These are phyloP conservation scores for Helarctos malayanus DNA, from an alignment of 2,797 vertebrate species.

Conservation along the genomic window DNA sequence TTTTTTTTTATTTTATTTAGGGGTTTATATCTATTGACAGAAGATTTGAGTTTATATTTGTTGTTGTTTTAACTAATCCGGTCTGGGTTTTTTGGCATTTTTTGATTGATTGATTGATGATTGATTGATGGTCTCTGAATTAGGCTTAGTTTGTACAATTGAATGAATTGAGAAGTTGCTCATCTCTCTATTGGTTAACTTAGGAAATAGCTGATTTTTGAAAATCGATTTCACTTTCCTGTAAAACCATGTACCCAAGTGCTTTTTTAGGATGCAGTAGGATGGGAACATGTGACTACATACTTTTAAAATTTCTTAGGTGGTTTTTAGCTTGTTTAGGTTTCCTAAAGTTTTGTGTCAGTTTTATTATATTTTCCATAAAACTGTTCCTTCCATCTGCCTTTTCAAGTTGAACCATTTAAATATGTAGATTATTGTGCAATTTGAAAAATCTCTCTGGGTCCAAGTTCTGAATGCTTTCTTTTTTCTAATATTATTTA, in stretches of 20 bases:
- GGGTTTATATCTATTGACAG: neutral
- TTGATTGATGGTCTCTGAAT: neutral
- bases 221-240: neutral
- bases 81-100: neutral
- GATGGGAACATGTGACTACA: neutral
- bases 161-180: neutral
- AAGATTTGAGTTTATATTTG: neutral
- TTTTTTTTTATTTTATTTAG: neutral
- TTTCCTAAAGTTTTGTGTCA: neutral
- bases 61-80: neutral
- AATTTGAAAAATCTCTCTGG: neutral
- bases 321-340: neutral
- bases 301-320: neutral
- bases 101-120: neutral
- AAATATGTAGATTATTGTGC: neutral
- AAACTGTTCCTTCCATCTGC: neutral
- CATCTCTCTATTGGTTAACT: neutral
- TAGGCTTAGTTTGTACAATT: neutral
- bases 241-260: neutral
- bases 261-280: neutral
- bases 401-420: neutral
- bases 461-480: neutral
- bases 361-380: neutral
- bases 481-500: neutral
- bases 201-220: neutral